phyloP scores from a whole-genome alignment of 2,797 vertebrate genomes.

The Glyptemys insculpta region DNA sequence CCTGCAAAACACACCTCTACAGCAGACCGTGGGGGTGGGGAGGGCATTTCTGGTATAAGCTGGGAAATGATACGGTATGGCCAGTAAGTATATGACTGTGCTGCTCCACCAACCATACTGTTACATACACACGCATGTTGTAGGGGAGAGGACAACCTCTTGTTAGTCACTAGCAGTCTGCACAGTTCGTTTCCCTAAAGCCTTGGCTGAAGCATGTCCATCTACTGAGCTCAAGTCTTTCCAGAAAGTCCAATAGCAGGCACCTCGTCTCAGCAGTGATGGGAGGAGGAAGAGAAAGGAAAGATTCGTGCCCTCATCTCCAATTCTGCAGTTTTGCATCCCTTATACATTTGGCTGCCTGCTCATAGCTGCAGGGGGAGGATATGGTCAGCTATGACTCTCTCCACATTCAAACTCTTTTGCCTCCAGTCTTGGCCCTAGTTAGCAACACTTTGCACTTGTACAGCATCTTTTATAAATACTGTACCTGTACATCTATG shows the following conservation, averaged over 20 bases:
- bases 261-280: not conserved
- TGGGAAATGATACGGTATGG: not conserved
- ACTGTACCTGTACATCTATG: accelerated
- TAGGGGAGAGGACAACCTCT: not conserved
- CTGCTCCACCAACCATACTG: not conserved
- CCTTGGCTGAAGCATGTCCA: not conserved
- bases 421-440: accelerated
- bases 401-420: accelerated
- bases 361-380: not conserved
- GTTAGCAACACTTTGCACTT: not conserved
- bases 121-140: accelerated
- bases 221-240: not conserved
- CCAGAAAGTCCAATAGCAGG: not conserved
- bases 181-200: not conserved
- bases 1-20: not conserved
- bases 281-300: not conserved
- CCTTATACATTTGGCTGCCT: not conserved
- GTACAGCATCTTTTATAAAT: not conserved
- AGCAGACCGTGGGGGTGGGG: not conserved
- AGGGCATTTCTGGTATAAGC: not conserved
- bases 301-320: not conserved
- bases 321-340: not conserved
- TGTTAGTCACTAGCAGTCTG: not conserved
- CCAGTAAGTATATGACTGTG: not conserved
- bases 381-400: accelerated